These are phyloP conservation scores for Octodon degus DNA, from an alignment of 2,113 vertebrate genomes.

Conservation along the genomic window DNA sequence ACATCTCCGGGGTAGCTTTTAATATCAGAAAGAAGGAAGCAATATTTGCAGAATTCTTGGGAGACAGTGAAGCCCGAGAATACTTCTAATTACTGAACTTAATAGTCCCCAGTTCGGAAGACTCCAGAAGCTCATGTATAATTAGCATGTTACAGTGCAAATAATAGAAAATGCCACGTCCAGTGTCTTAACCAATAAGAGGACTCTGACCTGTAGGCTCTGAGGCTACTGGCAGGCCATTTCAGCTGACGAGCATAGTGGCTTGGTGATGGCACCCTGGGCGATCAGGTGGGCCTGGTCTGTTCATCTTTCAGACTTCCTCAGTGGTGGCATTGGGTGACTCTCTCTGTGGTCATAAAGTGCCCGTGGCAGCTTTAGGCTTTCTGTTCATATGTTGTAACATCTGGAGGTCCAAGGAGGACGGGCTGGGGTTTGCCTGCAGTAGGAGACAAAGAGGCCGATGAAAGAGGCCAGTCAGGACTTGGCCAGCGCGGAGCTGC, in stretches of 20 bases:
- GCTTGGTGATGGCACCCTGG: not conserved
- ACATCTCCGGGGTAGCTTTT: fast-evolving
- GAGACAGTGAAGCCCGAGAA: too few relatives aligned
- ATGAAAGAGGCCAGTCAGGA: not conserved
- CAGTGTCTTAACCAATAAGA: not conserved
- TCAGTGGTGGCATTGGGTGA: not conserved
- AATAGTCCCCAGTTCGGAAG: not conserved
- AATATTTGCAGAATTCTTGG: not conserved
- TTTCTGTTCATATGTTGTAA: not conserved
- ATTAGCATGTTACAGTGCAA: not conserved
- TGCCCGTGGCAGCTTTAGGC: not conserved
- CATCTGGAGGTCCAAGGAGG: not conserved
- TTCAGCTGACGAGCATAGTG: not conserved
- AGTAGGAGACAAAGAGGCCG: not conserved
- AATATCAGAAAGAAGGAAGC: not conserved
- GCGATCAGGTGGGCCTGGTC: not conserved
- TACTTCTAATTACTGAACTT: not conserved
- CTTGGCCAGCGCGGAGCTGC: not conserved
- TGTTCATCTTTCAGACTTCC: not conserved
- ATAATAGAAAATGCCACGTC: not conserved
- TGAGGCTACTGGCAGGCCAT: not conserved
- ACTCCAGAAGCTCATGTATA: not conserved
- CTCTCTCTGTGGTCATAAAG: not conserved
- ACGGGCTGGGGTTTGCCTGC: not conserved
- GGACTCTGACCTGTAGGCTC: not conserved